Conservation (phyloP, 2,888 invertebrate species). For the Vannuccia rotundouncinata region DNA sequence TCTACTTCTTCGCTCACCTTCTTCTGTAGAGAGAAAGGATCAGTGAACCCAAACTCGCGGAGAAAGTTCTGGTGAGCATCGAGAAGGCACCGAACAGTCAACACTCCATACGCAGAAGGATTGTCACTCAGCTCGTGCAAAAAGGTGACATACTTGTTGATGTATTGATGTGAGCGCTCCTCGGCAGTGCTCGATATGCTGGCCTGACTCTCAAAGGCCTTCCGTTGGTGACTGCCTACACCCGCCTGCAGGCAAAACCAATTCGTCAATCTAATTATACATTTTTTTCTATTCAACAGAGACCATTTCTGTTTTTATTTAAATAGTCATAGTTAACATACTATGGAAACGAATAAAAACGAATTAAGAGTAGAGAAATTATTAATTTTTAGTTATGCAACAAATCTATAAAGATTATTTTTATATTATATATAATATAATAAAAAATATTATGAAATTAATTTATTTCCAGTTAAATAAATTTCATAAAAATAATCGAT, state of each 20-base stretch:
- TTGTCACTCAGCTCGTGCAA: slow-evolving; percentile 46
- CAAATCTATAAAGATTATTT: no score
- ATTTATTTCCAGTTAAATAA: no score
- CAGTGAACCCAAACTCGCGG: slow-evolving; percentile 81
- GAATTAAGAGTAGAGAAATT: no score
- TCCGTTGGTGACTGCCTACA: slow-evolving; percentile 46
- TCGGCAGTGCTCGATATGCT: slow-evolving; percentile 67
- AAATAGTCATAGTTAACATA: no score
- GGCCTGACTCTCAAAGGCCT: slow-evolving; percentile 70
- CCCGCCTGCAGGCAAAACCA: slow-evolving; percentile 29
- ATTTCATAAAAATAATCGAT: no score
- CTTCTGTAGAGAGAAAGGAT: slow-evolving; percentile 62
- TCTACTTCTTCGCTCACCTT: not conserved
- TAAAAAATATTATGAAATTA: no score
- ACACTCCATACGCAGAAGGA: slow-evolving; percentile 65
- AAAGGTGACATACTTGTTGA: slow-evolving; percentile 13
- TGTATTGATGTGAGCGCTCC: slow-evolving; percentile 35
- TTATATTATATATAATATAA: no score
- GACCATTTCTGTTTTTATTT: no score
- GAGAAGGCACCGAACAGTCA: slow-evolving; percentile 79
- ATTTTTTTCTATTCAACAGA: no score
- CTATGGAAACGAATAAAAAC: no score
- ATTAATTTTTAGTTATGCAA: no score
- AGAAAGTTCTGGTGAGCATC: slow-evolving; percentile 79
- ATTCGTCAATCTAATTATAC: no score